A percentile compares a stretch with the other conserved stretches of the same genome.
These are phyloP conservation scores for Leptinotarsa haldemani DNA, from an alignment of 2,888 invertebrate genomes.

Conservation along the genomic window DNA sequence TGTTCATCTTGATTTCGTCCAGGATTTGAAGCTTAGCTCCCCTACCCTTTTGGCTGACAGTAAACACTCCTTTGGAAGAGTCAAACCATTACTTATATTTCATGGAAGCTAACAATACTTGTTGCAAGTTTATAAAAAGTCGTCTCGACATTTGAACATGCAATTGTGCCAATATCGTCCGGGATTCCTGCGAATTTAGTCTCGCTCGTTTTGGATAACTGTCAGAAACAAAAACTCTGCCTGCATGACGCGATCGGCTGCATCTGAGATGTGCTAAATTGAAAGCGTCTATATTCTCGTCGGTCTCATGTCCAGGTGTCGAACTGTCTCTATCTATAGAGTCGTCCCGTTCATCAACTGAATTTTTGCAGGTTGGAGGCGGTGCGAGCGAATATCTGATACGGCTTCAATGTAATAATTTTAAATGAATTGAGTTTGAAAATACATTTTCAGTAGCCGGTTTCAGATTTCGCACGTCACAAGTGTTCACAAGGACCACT, in stretches of 20 bases:
- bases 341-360: background rate
- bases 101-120: too few species aligned
- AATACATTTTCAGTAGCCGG: background rate
- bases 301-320: conserved; percentile 26
- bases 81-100: too few species aligned
- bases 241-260: conserved; percentile 46
- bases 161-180: conserved; percentile 16
- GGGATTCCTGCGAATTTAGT: conserved; percentile 30
- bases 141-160: conserved; percentile 4
- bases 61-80: too few species aligned
- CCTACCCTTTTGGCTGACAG: too few species aligned
- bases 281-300: conserved; percentile 32
- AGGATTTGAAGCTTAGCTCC: too few species aligned
- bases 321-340: conserved; percentile 22
- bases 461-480: too few species aligned
- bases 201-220: conserved; percentile 43
- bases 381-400: background rate
- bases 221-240: conserved; percentile 48
- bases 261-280: conserved; percentile 52
- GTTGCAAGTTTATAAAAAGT: background rate
- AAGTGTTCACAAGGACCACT: too few species aligned
- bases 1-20: too few species aligned
- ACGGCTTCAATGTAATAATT: background rate
- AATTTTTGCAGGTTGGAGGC: background rate
- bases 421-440: background rate